These are phyloP conservation scores for Xestia rhomboidea DNA, from an alignment of 2,888 invertebrate genomes.

Conservation along the genomic window DNA sequence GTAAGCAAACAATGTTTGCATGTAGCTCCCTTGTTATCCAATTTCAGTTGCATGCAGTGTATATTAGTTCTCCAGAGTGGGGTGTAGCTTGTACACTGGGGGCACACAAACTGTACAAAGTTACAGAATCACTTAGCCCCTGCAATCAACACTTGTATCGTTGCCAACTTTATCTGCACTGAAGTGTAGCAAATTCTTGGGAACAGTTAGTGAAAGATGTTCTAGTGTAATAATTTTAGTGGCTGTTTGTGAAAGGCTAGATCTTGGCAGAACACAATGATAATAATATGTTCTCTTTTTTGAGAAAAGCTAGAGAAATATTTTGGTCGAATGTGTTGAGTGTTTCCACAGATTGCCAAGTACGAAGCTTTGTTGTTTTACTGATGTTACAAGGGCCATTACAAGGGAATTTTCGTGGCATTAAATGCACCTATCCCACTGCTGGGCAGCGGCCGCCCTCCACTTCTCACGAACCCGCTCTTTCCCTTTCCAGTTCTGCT, in stretches of 20 bases:
- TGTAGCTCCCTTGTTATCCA: slow-evolving; percentile 49
- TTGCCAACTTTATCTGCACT: slow-evolving; percentile 47
- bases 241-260: background rate
- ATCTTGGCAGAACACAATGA: background rate
- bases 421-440: background rate
- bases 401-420: background rate
- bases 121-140: slow-evolving; percentile 46
- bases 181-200: slow-evolving; percentile 28
- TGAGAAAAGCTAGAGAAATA: background rate
- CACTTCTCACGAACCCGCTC: background rate
- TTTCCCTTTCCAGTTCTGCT: background rate
- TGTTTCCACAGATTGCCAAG: background rate
- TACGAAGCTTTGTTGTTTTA: background rate
- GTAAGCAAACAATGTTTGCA: slow-evolving; percentile 5
- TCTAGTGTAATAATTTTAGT: slow-evolving; percentile 9
- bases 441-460: no score
- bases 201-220: slow-evolving; percentile 3
- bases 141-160: slow-evolving; percentile 52
- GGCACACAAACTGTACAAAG: slow-evolving; percentile 39
- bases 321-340: background rate
- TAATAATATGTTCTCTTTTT: background rate
- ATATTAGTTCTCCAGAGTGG: slow-evolving; percentile 31
- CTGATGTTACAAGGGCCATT: background rate
- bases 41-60: slow-evolving; percentile 39
- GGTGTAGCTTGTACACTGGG: slow-evolving; percentile 37